Evolutionary conservation across 2,888 invertebrate species (phyloP).

Genomic region (Meloe dianella): DNA sequence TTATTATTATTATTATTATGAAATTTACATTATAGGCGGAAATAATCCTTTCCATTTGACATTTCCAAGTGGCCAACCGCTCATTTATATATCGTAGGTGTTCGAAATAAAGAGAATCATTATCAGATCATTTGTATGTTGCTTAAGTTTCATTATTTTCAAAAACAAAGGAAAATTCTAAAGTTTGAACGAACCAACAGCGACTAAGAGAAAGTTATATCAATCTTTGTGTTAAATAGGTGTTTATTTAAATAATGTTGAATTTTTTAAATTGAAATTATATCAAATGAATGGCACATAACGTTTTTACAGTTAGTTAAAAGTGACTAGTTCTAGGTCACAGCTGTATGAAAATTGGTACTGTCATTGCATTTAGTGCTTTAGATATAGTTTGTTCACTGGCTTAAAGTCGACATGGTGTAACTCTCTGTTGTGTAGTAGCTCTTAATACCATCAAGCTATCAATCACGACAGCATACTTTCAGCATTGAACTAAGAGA

Average conservation of each 20-base stretch:
- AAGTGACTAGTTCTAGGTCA: slow-evolving; percentile 10
- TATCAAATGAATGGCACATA: slow-evolving; percentile 4
- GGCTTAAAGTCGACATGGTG: background rate
- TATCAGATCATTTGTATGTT: background rate
- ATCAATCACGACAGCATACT: no score
- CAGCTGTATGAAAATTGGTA: slow-evolving; percentile 9
- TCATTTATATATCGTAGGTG: background rate
- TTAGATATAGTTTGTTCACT: background rate
- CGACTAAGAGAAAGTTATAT: background rate
- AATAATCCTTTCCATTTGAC: slow-evolving; percentile 3
- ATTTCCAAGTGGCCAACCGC: slow-evolving; percentile 1
- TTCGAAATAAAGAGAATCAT: slow-evolving; percentile 4
- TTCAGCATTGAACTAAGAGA: no score
- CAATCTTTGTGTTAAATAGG: no score
- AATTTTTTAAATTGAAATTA: no score
- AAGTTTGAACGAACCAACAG: no score
- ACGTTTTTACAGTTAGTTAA: slow-evolving; percentile 5
- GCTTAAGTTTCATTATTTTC: slow-evolving; percentile 1
- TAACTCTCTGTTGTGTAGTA: no score
- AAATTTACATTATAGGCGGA: slow-evolving; percentile 8
- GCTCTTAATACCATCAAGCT: no score
- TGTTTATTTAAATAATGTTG: no score
- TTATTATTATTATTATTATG: no score
- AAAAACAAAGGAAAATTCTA: no score
- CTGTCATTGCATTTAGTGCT: background rate